These are phyloP conservation scores for Clangula hyemalis DNA, from an alignment of 2,797 vertebrate species.

Conservation along the genomic window DNA sequence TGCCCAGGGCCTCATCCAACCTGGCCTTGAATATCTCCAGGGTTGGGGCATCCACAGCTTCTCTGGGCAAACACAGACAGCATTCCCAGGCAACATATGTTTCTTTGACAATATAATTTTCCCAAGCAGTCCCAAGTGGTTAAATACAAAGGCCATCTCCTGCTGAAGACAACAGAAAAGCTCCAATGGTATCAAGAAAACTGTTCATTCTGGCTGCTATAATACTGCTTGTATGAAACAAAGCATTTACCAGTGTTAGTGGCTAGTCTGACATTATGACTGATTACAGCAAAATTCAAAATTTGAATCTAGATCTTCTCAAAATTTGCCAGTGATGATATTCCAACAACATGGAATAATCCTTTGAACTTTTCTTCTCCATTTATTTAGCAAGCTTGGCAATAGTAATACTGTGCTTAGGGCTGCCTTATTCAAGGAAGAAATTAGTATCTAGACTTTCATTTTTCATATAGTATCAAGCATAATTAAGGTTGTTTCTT, in stretches of 20 bases:
- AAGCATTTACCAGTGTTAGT: background rate
- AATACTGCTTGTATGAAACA: background rate
- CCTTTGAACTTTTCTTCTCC: background rate
- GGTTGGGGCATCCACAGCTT: too few species aligned
- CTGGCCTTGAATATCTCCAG: too few species aligned
- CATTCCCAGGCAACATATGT: background rate
- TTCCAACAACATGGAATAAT: background rate
- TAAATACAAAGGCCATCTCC: background rate
- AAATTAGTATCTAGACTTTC: background rate
- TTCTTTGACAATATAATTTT: background rate
- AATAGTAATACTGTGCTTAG: background rate
- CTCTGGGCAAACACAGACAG: too few species aligned
- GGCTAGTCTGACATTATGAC: background rate
- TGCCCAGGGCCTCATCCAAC: too few species aligned
- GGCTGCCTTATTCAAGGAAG: background rate
- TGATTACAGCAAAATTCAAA: background rate
- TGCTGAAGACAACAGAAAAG: background rate
- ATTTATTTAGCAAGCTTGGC: background rate
- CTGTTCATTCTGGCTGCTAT: background rate
- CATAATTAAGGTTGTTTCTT: background rate
- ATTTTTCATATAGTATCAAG: background rate
- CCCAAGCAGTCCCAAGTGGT: background rate
- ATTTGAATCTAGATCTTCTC: background rate
- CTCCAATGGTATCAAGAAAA: rapidly evolving
- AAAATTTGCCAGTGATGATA: background rate